Base-by-base conservation (phyloP, 2,113 vertebrate genomes). In the Tyto alba region DNA sequence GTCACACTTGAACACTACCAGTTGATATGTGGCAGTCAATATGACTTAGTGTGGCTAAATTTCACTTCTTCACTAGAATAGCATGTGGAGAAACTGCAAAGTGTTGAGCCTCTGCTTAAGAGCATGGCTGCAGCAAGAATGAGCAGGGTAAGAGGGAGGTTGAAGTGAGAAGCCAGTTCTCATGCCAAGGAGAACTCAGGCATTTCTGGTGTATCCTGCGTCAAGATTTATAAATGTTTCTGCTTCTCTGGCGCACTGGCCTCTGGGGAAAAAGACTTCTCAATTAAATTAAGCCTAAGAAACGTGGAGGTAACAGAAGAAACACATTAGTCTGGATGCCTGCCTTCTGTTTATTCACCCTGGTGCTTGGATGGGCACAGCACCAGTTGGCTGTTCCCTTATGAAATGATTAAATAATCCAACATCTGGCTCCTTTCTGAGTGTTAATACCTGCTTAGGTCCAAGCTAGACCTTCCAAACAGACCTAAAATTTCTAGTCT, bases 351-450 rank as follows among this genome's bases (percentile, higher is more conserved):
- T 93, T 95, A 43, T 68, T 93, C 63, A 72, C 60, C 86, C 75
- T 77, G 56, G 60, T 92, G 83, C 88, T 77, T 86, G 75, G 41
- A 93, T 67, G 52, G 79, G 90, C 90, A 82, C 55, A 56, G 63
- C n/a, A 89, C 88, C 96, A 95, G 57, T 21, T 93, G 90, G 86
- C 86, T 92, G 93, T 84, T 93, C 83, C 86, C 76, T 75, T 64
- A 71, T 3, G 16, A 88, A 64, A 86, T 67, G 32, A 92, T 71
- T 92, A 84, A 88, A 92, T 79, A 90, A 90, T 55, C 38, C 56
- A 86, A 75, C 59, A 84, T 67, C 90, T 89, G 90, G 50, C 82
- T 91, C 47, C 47, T 55, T 88, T 67, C 38, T 47, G n/a, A 96
- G 60, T 47, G 26, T 52, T 55, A 80, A 81, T 90, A 82, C 43